phyloP scores from a whole-genome alignment of 2,888 invertebrate species.

The Drosophila meridiana region DNA sequence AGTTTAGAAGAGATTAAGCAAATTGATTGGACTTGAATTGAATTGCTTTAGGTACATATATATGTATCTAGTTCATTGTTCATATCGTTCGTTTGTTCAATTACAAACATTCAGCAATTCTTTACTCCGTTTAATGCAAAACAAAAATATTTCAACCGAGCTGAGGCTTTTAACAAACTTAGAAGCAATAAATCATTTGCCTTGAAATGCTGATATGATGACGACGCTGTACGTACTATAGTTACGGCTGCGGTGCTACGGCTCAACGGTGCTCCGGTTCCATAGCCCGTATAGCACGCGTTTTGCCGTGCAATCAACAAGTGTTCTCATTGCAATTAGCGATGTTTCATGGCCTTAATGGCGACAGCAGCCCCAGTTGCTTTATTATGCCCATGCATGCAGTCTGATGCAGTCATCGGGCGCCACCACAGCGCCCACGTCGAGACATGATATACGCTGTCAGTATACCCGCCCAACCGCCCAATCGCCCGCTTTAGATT shows the following conservation, averaged over 20 bases:
- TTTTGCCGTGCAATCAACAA: conserved; percentile 53
- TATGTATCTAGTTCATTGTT: neutral
- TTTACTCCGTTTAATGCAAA: neutral
- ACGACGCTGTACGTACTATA: neutral
- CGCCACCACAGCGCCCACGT: neutral
- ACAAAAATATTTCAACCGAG: neutral
- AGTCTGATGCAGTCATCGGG: conserved; percentile 11
- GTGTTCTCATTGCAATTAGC: conserved; percentile 67
- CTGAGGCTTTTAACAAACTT: conserved; percentile 4
- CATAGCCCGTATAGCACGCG: neutral
- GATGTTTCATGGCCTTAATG: conserved; percentile 33
- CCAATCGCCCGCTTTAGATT: neutral
- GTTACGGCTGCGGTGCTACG: conserved; percentile 1
- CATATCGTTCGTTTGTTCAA: too few relatives aligned
- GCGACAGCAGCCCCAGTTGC: conserved; percentile 8
- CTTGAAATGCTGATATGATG: conserved; percentile 2
- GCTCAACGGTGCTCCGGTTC: conserved; percentile 2
- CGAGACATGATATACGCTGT: conserved; percentile 12
- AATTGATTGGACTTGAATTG: neutral
- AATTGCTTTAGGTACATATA: neutral
- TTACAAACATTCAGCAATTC: neutral
- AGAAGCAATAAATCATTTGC: conserved; percentile 1
- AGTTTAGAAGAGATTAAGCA: neutral
- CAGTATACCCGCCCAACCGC: neutral
- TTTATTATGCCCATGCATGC: conserved; percentile 14